Base-by-base conservation (phyloP, 2,888 invertebrate species). In the Cetonia aurata region DNA sequence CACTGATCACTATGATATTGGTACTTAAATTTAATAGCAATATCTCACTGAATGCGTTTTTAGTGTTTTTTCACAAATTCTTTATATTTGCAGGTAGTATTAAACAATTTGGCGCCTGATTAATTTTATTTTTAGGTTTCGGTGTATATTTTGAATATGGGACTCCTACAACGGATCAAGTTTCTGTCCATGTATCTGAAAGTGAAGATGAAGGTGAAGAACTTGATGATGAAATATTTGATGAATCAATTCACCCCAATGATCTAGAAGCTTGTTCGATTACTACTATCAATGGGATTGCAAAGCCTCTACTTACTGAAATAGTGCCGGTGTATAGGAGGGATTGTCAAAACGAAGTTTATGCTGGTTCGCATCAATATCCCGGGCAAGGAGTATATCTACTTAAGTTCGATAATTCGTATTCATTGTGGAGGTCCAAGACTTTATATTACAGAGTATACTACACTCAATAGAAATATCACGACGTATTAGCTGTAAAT, bases 141-240 rank as follows among this genome's bases (percentile, higher is more conserved):
- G 99, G 99, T 0, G 91, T 99, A 59, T 98, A 94, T 84, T 99
- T 99, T 84, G 99, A 99, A 86, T 99, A 98, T 96, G 94, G 93
- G 66, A 96, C 96, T 1, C 90, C 93, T 0, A 92, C 93, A 50
- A 93, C 89, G 48, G 95, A 94, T 77, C 87, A 87, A 78, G 96
- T 97, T 3, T 96, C 98, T 0, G 95, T 99, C 1, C 97, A 99
- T 82, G 94, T 99, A 6, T 95, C 95, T 12, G 99, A 99, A 81
- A 97, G 96, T 75, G 96, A 96, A 78, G 96, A 96, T 66, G 96
- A 97, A 25, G 90, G 89, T 4, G 93, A 93, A 56, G 92, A 92
- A 3, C 86, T 88, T 48, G 87, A 88, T 55, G 87, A 88, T 71
- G 87, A 88, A 60, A 84, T 85, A 4, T 82, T 81, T 42, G 82